These are phyloP conservation scores for Odiellus spinosus DNA, from an alignment of 2,888 invertebrate species.

Conservation along the genomic window DNA sequence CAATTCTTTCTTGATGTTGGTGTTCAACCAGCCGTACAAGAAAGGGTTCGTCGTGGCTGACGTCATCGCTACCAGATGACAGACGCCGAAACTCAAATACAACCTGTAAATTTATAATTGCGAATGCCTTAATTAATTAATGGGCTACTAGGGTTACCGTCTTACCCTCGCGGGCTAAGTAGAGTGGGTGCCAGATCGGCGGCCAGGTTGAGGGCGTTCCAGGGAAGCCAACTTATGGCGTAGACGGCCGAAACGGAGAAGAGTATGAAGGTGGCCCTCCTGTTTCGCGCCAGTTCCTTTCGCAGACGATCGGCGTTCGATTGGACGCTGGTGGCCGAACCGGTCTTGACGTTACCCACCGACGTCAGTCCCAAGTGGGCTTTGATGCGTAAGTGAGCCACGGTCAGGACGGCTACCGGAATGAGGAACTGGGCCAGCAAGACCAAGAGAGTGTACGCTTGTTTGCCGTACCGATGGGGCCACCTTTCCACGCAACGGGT, in stretches of 20 bases:
- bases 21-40: conserved; percentile 44
- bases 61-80: conserved; percentile 40
- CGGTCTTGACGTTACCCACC: conserved; percentile 13
- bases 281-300: conserved; percentile 21
- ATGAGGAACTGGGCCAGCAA: conserved; percentile 12
- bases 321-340: background rate
- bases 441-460: conserved; percentile 10
- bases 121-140: no score
- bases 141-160: no score
- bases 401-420: conserved; percentile 8
- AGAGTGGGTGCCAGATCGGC: conserved; percentile 28
- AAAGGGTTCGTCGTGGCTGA: conserved; percentile 43
- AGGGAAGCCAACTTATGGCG: conserved; percentile 40
- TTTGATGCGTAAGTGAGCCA: conserved; percentile 12
- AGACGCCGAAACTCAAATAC: conserved; percentile 34
- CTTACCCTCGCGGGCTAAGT: conserved; percentile 4
- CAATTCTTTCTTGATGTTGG: conserved; percentile 40
- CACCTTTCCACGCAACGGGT: conserved; percentile 14
- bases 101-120: no score
- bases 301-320: conserved; percentile 7
- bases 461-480: conserved; percentile 12
- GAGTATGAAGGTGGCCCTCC: conserved; percentile 33
- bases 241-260: conserved; percentile 39
- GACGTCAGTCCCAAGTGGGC: conserved; percentile 10
- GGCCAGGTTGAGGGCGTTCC: conserved; percentile 38